Evolutionary conservation across 2,113 vertebrate genomes (phyloP).

Genomic region (Semicossyphus pulcher): DNA sequence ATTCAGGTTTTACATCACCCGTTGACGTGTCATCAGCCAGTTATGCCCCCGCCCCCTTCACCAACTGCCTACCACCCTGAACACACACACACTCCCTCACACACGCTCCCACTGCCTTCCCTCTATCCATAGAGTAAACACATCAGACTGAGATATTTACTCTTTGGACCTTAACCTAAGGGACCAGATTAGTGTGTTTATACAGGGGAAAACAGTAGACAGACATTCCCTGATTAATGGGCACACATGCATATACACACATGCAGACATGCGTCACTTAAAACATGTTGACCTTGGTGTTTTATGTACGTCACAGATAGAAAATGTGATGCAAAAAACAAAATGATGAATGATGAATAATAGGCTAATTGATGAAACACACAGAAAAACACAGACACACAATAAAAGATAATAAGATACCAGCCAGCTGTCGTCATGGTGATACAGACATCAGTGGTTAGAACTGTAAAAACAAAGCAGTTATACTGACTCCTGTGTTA

Average conservation of each 20-base stretch:
- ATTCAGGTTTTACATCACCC: background rate
- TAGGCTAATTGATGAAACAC: slow-evolving; percentile 8
- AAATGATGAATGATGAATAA: slow-evolving; percentile 22
- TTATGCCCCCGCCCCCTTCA: background rate
- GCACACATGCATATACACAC: background rate
- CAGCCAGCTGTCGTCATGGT: slow-evolving; percentile 65
- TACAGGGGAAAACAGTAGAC: slow-evolving; percentile 56
- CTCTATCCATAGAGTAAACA: slow-evolving; percentile 66
- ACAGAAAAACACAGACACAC: background rate
- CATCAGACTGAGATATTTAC: slow-evolving; percentile 69
- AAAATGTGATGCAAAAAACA: slow-evolving; percentile 4
- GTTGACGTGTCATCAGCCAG: background rate
- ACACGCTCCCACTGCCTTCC: slow-evolving; percentile 21
- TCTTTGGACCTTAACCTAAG: slow-evolving; percentile 55
- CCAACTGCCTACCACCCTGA: background rate
- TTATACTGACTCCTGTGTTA: slow-evolving; percentile 52
- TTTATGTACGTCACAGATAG: background rate
- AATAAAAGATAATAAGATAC: slow-evolving; percentile 33
- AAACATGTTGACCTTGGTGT: background rate
- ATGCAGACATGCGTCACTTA: background rate
- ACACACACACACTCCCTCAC: background rate
- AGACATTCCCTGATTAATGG: slow-evolving; percentile 52
- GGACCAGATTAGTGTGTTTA: slow-evolving; percentile 72
- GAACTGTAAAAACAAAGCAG: slow-evolving; percentile 56
- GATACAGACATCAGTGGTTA: slow-evolving; percentile 58